Evolutionary conservation across 2,797 vertebrate genomes (phyloP).

Genomic region (Myoxocephalus aenaeus): DNA sequence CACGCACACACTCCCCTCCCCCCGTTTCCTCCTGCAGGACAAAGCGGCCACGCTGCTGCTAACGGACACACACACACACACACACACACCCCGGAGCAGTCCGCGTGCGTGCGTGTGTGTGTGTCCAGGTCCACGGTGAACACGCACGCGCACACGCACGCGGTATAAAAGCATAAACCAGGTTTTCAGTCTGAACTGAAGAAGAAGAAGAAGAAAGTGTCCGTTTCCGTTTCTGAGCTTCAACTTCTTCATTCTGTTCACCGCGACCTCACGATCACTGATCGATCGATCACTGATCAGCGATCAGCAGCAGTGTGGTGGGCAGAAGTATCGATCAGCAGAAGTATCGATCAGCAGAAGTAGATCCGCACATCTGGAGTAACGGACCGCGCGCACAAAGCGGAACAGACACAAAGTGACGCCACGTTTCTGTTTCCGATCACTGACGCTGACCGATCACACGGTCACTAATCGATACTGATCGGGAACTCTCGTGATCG

Average conservation of each 20-base stretch:
- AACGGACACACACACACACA: conserved; percentile 53
- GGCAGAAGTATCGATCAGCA: no score
- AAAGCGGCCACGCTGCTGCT: conserved; percentile 77
- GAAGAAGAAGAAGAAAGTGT: conserved; percentile 20
- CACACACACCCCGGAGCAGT: no score
- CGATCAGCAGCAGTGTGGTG: no score
- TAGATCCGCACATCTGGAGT: not conserved
- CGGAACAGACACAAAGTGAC: conserved; percentile 31
- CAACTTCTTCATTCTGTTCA: conserved; percentile 30
- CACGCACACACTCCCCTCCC: conserved; percentile 57
- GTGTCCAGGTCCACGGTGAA: not conserved
- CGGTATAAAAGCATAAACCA: not conserved
- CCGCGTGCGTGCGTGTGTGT: no score
- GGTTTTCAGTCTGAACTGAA: conserved; percentile 3
- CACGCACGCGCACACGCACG: not conserved
- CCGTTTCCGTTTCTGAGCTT: conserved; percentile 41
- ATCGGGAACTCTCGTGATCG: not conserved
- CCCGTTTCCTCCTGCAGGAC: conserved; percentile 74
- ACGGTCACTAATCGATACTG: not conserved
- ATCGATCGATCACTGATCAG: no score
- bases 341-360: no score
- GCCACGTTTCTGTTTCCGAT: no score
- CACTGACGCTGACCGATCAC: not conserved
- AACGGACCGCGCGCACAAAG: conserved; percentile 54
- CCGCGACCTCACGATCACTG: no score